These are phyloP conservation scores for Bombyx mandarina DNA, from an alignment of 1,140 invertebrate species.

Conservation along the genomic window DNA sequence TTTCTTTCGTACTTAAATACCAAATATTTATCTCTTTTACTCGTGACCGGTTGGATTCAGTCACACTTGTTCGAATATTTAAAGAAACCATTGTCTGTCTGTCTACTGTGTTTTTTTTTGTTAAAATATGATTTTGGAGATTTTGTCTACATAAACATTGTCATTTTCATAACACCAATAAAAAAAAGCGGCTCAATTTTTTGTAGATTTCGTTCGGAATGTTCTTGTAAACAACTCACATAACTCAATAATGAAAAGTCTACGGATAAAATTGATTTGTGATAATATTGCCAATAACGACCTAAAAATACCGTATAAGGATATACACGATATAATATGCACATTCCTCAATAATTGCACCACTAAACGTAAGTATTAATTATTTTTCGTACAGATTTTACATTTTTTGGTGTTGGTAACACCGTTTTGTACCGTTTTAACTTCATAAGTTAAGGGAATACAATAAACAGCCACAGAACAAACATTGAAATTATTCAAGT, in stretches of 20 bases:
- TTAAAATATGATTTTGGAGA: too few relatives aligned
- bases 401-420: constrained; percentile 35
- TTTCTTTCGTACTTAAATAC: too few relatives aligned
- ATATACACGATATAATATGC: constrained; percentile 17
- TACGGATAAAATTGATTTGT: constrained; percentile 39
- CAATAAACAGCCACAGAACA: constrained; percentile 37
- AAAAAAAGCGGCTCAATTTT: constrained; percentile 9
- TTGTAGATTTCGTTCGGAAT: neutral
- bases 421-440: constrained; percentile 26
- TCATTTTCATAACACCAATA: constrained; percentile 1
- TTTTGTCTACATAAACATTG: too few relatives aligned
- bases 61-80: too few relatives aligned
- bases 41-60: too few relatives aligned
- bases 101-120: too few relatives aligned
- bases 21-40: too few relatives aligned
- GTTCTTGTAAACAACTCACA: neutral
- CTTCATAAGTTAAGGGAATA: constrained; percentile 12
- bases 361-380: constrained; percentile 30
- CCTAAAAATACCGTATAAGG: constrained; percentile 14
- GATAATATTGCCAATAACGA: constrained; percentile 47
- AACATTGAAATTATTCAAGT: constrained; percentile 36
- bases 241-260: constrained; percentile 1
- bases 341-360: constrained; percentile 44
- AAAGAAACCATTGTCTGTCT: too few relatives aligned
- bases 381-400: constrained; percentile 49